phyloP scores from a whole-genome alignment of 2,888 invertebrate genomes.

The Prostheceraeus crozeri region DNA sequence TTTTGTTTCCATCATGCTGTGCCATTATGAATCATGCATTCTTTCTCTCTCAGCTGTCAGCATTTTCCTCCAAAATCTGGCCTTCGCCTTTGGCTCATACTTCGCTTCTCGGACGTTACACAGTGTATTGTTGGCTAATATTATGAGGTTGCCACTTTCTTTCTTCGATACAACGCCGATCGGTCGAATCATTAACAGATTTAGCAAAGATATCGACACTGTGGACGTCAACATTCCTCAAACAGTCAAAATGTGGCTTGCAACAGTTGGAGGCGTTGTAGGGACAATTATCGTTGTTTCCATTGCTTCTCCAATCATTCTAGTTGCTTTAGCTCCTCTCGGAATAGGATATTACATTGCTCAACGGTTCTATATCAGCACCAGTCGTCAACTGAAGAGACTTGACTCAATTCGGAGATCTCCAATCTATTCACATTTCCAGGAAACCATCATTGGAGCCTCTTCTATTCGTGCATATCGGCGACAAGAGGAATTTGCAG shows the following conservation, averaged over 20 bases:
- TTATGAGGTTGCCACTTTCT: constrained; percentile 42
- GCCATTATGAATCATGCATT: no score
- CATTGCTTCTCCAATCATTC: constrained; percentile 37
- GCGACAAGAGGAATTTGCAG: constrained; percentile 72
- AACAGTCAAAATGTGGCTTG: constrained; percentile 34
- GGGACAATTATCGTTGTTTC: constrained; percentile 37
- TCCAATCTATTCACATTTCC: constrained; percentile 91
- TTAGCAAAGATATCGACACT: constrained; percentile 41
- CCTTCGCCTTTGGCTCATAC: no score
- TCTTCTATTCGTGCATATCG: constrained; percentile 75
- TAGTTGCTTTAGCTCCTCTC: constrained; percentile 36
- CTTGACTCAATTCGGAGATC: constrained; percentile 85
- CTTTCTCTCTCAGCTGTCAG: no score
- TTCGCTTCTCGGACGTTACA: constrained; percentile 35
- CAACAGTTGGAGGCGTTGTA: constrained; percentile 20
- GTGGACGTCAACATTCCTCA: constrained; percentile 40
- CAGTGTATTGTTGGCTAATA: constrained; percentile 34
- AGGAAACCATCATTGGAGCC: constrained; percentile 74
- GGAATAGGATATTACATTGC: constrained; percentile 44
- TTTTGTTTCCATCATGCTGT: no score
- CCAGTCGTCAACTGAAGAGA: constrained; percentile 84
- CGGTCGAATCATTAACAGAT: constrained; percentile 57
- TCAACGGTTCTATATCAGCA: constrained; percentile 82
- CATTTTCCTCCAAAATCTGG: no score
- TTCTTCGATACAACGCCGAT: constrained; percentile 53